phyloP scores from a whole-genome alignment of 2,113 vertebrate species.

The Prunella himalayana region DNA sequence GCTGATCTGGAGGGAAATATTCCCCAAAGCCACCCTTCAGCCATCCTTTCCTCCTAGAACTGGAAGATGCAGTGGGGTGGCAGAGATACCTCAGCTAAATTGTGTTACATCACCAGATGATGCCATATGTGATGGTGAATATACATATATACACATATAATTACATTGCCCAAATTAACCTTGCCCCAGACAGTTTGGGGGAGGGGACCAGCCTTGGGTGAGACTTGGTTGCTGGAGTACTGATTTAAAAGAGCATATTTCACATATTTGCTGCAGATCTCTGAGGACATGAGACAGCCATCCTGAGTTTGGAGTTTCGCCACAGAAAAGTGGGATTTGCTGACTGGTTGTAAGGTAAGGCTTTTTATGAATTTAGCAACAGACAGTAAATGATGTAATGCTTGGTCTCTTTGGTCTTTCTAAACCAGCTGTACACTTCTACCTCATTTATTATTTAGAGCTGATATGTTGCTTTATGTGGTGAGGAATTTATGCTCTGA shows the following conservation, averaged over 20 bases:
- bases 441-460: constrained; percentile 47
- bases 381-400: neutral
- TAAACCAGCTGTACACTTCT: neutral
- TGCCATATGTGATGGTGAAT: neutral
- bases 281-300: neutral
- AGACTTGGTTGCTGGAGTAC: neutral
- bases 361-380: neutral
- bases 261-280: neutral
- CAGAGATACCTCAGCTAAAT: neutral
- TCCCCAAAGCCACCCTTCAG: neutral
- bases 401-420: neutral
- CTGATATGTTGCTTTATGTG: neutral
- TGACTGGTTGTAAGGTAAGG: neutral
- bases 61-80: neutral
- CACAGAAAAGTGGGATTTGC: neutral
- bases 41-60: neutral
- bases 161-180: neutral
- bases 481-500: neutral
- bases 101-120: neutral
- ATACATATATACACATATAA: rapidly evolving
- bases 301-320: neutral
- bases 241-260: neutral
- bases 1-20: neutral
- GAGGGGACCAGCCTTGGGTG: neutral
- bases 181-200: neutral